Evolutionary conservation across 2,888 invertebrate species (phyloP).

Genomic region (Zhengitettix transpicula): DNA sequence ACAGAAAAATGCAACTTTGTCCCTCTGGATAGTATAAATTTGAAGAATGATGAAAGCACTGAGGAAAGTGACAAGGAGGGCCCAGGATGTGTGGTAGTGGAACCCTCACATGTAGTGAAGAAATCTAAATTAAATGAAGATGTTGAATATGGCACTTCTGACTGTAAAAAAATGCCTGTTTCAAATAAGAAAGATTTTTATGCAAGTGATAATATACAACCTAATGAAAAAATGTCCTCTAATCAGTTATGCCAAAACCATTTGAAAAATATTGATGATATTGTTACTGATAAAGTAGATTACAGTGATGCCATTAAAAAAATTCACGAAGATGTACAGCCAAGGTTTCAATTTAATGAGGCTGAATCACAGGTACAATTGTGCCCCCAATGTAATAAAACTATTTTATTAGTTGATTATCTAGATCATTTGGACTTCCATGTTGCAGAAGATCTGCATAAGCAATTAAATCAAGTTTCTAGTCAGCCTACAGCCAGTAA

Average conservation of each 20-base stretch:
- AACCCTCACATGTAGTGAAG: background rate
- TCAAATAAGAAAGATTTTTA: background rate
- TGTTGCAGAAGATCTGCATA: constrained; percentile 58
- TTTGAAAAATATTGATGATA: background rate
- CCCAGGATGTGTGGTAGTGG: background rate
- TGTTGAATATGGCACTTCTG: background rate
- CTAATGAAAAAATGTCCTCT: background rate
- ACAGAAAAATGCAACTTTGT: no score
- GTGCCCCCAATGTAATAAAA: constrained; percentile 54
- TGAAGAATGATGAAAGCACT: no score
- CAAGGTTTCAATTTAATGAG: constrained; percentile 15
- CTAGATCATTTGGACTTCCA: constrained; percentile 73
- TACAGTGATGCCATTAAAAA: constrained; percentile 15
- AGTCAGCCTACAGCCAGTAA: background rate
- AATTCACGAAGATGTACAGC: no score
- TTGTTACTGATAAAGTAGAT: background rate
- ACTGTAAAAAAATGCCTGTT: background rate
- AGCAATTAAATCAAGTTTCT: constrained; percentile 34
- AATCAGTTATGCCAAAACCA: background rate
- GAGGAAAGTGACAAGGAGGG: background rate
- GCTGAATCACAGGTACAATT: constrained; percentile 23
- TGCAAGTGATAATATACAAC: background rate
- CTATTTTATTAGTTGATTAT: constrained; percentile 40
- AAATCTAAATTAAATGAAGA: background rate
- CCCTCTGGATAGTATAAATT: no score